phyloP scores from a whole-genome alignment of 2,888 invertebrate genomes.

The Archips crataeganus region DNA sequence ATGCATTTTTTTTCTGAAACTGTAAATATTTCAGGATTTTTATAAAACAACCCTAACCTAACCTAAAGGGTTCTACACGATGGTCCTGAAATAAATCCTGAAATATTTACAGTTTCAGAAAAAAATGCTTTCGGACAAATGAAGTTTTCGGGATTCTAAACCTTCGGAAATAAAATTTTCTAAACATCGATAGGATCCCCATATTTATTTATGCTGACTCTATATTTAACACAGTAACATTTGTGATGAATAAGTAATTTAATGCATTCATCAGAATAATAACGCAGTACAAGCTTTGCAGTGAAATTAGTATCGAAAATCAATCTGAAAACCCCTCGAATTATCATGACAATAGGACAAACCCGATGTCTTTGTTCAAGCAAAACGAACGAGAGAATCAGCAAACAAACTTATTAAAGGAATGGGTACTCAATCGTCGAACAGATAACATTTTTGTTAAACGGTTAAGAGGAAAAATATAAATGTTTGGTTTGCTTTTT shows the following conservation, averaged over 20 bases:
- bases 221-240: not conserved
- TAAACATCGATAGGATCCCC: too few species aligned
- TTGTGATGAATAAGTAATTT: too few species aligned
- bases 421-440: conserved; percentile 11
- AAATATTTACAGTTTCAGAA: too few species aligned
- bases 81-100: too few species aligned
- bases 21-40: too few species aligned
- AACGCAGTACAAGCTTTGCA: conserved; percentile 6
- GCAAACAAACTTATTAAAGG: conserved; percentile 10
- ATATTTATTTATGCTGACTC: not conserved
- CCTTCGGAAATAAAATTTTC: too few species aligned
- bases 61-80: too few species aligned
- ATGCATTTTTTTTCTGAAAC: too few species aligned
- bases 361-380: conserved; percentile 22
- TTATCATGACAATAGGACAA: conserved; percentile 35
- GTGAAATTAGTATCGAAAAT: conserved; percentile 29
- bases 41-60: too few species aligned
- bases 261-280: conserved; percentile 9
- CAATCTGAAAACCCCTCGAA: conserved; percentile 29
- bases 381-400: conserved; percentile 9
- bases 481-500: not conserved
- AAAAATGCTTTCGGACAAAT: too few species aligned
- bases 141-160: too few species aligned
- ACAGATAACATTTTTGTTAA: conserved; percentile 7
- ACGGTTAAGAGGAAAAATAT: conserved; percentile 2